Percentiles rank a stretch among this genome's conserved stretches.
These are phyloP conservation scores for Drosophila melanogaster DNA, from an alignment of 1,140 invertebrate genomes.

Conservation along the genomic window DNA sequence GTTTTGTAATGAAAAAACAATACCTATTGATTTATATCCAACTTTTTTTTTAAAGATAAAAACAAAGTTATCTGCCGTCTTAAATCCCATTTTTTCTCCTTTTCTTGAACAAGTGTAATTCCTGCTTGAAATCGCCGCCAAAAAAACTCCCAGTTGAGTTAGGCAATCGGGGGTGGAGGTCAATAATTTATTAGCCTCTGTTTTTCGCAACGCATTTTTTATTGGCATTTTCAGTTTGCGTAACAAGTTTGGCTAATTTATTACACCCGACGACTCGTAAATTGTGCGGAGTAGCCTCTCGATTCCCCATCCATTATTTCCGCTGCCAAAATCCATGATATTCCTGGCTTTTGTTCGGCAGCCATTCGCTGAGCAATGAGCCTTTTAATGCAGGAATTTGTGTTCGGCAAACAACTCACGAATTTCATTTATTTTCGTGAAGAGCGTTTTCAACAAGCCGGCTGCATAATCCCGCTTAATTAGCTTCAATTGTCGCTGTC, in stretches of 20 bases:
- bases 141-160: conserved; percentile 4
- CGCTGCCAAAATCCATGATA: conserved; percentile 18
- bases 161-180: not conserved
- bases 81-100: not conserved
- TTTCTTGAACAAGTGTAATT: conserved; percentile 9
- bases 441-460: conserved; percentile 24
- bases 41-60: not conserved
- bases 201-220: conserved; percentile 67
- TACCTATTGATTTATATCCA: no score
- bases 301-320: not conserved
- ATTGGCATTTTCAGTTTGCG: conserved; percentile 69
- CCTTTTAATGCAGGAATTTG: conserved; percentile 66
- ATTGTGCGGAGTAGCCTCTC: conserved; percentile 34
- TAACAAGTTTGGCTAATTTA: conserved; percentile 75
- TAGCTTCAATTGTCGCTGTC: conserved; percentile 68
- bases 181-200: conserved; percentile 59
- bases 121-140: conserved; percentile 7
- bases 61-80: not conserved
- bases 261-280: conserved; percentile 63
- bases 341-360: conserved; percentile 24
- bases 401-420: conserved; percentile 61
- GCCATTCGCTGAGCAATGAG: conserved; percentile 54
- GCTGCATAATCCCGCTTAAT: conserved; percentile 61
- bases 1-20: not conserved
- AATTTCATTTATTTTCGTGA: conserved; percentile 65